Evolutionary conservation across 2,888 invertebrate genomes (phyloP).

Genomic region (Spodoptera picta): DNA sequence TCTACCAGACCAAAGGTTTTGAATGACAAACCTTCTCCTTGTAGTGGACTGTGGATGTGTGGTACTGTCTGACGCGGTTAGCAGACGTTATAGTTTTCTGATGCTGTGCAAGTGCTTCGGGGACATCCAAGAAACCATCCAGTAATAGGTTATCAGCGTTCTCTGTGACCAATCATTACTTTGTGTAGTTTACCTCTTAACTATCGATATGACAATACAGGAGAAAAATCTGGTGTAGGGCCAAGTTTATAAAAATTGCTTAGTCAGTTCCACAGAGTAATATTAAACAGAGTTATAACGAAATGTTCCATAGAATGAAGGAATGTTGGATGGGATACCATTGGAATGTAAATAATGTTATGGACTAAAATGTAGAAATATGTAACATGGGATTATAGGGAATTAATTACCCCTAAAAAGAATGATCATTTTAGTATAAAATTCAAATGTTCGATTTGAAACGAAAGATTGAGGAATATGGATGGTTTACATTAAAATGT

Average conservation of each 20-base stretch:
- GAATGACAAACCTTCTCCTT: conserved; percentile 75
- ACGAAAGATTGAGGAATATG: too few relatives aligned
- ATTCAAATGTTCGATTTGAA: too few relatives aligned
- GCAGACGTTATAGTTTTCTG: conserved; percentile 59
- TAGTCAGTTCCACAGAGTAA: conserved; percentile 19
- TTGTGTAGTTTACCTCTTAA: conserved; percentile 18
- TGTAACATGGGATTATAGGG: too few relatives aligned
- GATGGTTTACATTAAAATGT: too few relatives aligned
- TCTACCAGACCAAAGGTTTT: conserved; percentile 27
- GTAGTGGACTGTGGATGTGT: conserved; percentile 75
- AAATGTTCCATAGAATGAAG: too few relatives aligned
- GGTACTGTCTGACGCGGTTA: conserved; percentile 67
- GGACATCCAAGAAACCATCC: conserved; percentile 85
- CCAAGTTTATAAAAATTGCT: too few relatives aligned
- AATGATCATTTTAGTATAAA: too few relatives aligned
- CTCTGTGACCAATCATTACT: conserved; percentile 69
- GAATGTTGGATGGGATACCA: too few relatives aligned
- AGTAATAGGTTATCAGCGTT: conserved; percentile 82
- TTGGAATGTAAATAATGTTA: too few relatives aligned
- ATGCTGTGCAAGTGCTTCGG: conserved; percentile 60
- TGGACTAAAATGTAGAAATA: too few relatives aligned
- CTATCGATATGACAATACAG: not conserved
- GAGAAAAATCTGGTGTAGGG: too few relatives aligned
- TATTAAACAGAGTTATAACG: conserved; percentile 3
- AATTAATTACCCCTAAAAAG: too few relatives aligned